Evolutionary conservation across 2,797 vertebrate genomes (phyloP).

Genomic region (Cercopithecus neglectus): DNA sequence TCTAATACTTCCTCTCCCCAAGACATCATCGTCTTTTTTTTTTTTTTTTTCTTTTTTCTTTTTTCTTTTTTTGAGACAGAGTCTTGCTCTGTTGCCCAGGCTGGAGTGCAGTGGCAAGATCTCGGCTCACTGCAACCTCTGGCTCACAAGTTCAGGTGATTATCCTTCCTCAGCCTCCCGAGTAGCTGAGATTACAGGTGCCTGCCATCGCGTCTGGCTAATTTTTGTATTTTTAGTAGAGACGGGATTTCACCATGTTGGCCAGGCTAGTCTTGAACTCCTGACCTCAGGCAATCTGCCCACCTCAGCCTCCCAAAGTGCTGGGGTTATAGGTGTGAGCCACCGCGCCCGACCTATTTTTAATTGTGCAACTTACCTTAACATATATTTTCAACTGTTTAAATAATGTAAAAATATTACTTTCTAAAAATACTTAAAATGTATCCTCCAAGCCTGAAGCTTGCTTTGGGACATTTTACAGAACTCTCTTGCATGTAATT

Average conservation of each 20-base stretch:
- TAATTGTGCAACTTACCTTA: neutral
- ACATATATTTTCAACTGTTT: neutral
- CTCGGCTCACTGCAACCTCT: neutral
- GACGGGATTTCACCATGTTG: neutral
- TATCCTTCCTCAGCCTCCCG: neutral
- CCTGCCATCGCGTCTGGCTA: neutral
- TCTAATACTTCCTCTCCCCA: neutral
- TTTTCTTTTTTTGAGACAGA: too few relatives aligned
- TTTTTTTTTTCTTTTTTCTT: accelerated
- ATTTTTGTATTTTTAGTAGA: neutral
- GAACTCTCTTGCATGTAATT: neutral
- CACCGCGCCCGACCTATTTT: neutral
- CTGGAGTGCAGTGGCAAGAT: neutral
- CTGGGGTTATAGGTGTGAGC: neutral
- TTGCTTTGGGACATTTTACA: constrained; percentile 48
- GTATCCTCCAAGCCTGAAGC: neutral
- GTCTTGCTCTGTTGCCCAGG: neutral
- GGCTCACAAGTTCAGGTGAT: neutral
- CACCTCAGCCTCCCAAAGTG: neutral
- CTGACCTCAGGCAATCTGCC: neutral
- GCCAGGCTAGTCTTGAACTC: neutral
- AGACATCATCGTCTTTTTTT: neutral
- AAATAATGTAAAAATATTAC: constrained; percentile 7
- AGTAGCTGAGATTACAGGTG: neutral
- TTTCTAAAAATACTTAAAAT: constrained; percentile 47